phyloP scores from a whole-genome alignment of 1,140 invertebrate genomes.

The Chironomus striatipennis region DNA sequence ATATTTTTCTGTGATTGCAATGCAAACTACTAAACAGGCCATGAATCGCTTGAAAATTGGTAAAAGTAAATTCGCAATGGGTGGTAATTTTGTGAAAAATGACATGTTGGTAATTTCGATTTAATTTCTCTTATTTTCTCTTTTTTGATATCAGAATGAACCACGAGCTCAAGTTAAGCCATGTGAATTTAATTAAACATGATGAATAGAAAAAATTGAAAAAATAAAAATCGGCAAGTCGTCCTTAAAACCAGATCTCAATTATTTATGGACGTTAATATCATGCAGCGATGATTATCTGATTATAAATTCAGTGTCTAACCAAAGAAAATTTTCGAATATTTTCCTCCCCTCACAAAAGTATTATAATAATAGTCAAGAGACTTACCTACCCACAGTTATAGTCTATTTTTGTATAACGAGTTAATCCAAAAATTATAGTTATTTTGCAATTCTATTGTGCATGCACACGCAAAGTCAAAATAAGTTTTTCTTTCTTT shows the following conservation, averaged over 20 bases:
- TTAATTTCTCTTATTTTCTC: not conserved
- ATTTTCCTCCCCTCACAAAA: not conserved
- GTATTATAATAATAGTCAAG: not conserved
- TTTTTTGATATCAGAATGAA: not conserved
- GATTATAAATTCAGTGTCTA: conserved; percentile 3
- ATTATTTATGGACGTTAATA: conserved; percentile 5
- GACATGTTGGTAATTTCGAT: conserved; percentile 1
- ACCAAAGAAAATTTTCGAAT: not conserved
- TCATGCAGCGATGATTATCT: not conserved
- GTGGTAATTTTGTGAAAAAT: not conserved
- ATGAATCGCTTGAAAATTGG: not conserved
- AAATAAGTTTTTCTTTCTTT: not conserved
- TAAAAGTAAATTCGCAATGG: conserved; percentile 7
- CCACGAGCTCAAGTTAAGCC: conserved; percentile 9
- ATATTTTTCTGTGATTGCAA: not conserved
- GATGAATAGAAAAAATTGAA: not conserved
- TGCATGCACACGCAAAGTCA: not conserved
- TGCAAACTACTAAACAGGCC: not conserved
- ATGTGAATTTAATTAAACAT: not conserved
- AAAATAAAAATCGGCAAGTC: no score
- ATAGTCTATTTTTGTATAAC: not conserved
- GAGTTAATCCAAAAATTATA: not conserved
- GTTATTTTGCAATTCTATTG: not conserved
- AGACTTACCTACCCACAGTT: not conserved
- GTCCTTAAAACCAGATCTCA: not conserved